Base-by-base conservation (phyloP, 2,888 invertebrate genomes). In the Xestobium rufovillosum region DNA sequence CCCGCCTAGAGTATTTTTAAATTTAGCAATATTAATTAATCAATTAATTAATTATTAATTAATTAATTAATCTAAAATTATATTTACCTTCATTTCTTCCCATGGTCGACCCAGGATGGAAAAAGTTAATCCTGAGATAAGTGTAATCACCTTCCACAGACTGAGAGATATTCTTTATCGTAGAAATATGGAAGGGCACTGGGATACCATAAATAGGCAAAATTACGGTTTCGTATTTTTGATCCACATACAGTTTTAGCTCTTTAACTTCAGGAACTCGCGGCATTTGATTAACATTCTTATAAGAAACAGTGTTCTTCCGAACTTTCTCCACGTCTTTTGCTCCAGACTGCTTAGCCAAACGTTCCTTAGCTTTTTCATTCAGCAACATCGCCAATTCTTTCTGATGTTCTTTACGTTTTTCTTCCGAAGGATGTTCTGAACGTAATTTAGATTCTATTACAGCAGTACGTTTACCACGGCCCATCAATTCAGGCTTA, bases 131-230 rank as follows among this genome's bases (percentile, higher is more conserved):
- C 61, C 88, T 82, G 50, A 98, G 78, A 67, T 98, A 99, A 0
- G 97, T 97, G 68, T 95, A 97, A 66, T 97, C 97, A 3, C 98
- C 95, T 68, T 99, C 98, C 9, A 97, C 91, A 0, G 95, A 94
- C 66, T 95, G 92, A 1, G 95, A 95, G 56, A 97, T 95, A 64
- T 98, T 98, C 72, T 98, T 98, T 36, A 99, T 91, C 3, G 94
- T 97, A 3, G 96, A 94, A 61, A 99, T 98, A 64, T 99, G 98
- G 66, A 94, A 98, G 36, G 98, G 97, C 42, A 94, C 92, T 1
- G 96, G 86, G 29, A 91, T 73, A 8, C 97, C 97, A 70, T 91
- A 97, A 51, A 98, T 80, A 2, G 98, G 98, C 57, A 98, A 68
- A 47, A 98, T 94, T n/a, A 99, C 86, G 1, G 96, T 95, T 68